These are phyloP conservation scores for Physocephala rufipes DNA, from an alignment of 2,888 invertebrate genomes.

Conservation along the genomic window DNA sequence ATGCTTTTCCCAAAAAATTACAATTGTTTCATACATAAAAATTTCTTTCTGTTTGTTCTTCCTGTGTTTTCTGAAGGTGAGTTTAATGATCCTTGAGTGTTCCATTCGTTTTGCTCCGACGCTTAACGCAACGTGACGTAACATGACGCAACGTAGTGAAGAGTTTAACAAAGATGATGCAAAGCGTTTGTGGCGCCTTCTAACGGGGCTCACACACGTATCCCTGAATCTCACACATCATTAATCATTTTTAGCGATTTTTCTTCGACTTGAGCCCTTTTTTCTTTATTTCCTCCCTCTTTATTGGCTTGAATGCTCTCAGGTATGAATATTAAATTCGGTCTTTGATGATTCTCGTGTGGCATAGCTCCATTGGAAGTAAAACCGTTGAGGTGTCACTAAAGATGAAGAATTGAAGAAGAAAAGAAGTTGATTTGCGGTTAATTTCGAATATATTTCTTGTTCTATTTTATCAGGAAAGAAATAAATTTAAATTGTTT, in stretches of 20 bases:
- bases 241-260: slow-evolving; percentile 58
- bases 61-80: background rate
- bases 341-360: too few species aligned
- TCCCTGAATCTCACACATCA: slow-evolving; percentile 56
- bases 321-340: slow-evolving; percentile 28
- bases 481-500: too few species aligned
- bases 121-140: slow-evolving; percentile 4
- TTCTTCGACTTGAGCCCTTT: background rate
- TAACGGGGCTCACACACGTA: slow-evolving; percentile 22
- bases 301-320: background rate
- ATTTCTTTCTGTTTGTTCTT: background rate
- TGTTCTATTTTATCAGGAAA: too few species aligned
- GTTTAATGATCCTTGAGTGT: slow-evolving; percentile 1
- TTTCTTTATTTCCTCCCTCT: too few species aligned
- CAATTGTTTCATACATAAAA: too few species aligned
- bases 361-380: too few species aligned
- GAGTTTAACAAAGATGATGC: slow-evolving; percentile 25
- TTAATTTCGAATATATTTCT: too few species aligned
- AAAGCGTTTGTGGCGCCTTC: background rate
- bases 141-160: too few species aligned
- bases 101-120: slow-evolving; percentile 18
- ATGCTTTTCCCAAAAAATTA: background rate
- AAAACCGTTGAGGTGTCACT: too few species aligned
- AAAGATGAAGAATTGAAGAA: too few species aligned
- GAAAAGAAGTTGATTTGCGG: too few species aligned